Evolutionary conservation across 2,797 vertebrate genomes (phyloP), one percentile per base, ranked within the genome.

Genomic region (Enteromius radiatus): DNA sequence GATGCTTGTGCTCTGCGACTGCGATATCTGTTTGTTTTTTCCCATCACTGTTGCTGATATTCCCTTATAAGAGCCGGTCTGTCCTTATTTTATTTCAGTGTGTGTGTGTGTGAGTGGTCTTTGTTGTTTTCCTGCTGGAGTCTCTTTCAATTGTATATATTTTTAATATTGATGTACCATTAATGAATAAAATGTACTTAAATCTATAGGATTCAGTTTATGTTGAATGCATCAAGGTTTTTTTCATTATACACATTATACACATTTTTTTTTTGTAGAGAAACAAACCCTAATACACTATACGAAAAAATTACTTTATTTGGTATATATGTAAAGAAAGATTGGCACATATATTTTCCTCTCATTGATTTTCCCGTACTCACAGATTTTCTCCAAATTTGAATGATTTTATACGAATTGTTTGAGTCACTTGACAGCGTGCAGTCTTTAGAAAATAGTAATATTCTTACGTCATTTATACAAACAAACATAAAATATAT

Each of bases 121-220:
- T 47, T 41, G 61, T 23, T 52, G 17, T 74, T 67, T 52, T 52
- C 14, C 47, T 31, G 28, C 28, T 17, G 10, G 63, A 47, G 54
- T 61, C 41, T 80, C 26, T 38, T 73, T 63, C n/a, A 14, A 14
- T 38, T 81, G 79, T 81, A 52, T 49, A 81, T 81, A 73, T 81
- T 74, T 70, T 23, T 74, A 64, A 71, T 74, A 64, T 38, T 64
- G 56, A 64, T 31, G 64, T 23, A 56, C 12, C 47, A 56, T 67
- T 31, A 76, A 43, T 67, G 0, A 76, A 65, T 75, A 74, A 54
- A 75, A 43, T 65, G n/a, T 67, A 65, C 47, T 64, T 31, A 80
- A 26, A 63, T 15, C 12, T 38, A 54, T 36, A 45, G 36, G 23
- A 78, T 78, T 49, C 19, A n/a, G 21, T 23, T 49, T 15, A 33